Conservation (phyloP, 1,140 invertebrate genomes). For the Thereuonema tuberculata region DNA sequence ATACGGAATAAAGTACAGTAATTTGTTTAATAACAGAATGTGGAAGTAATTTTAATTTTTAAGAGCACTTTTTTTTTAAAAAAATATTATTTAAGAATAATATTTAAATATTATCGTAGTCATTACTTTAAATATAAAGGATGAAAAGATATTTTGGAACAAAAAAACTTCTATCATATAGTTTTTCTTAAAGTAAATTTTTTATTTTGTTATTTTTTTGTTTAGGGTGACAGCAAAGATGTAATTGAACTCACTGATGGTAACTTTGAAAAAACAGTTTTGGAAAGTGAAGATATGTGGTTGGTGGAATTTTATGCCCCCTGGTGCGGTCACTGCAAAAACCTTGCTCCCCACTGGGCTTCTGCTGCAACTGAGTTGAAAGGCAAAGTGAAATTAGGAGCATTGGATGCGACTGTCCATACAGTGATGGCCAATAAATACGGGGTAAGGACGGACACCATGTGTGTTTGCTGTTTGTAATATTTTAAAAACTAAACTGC, state of each 20-base stretch:
- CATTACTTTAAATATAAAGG: too few relatives aligned
- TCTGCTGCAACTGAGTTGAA: conserved; percentile 85
- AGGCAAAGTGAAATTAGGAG: conserved; percentile 85
- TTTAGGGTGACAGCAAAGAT: conserved; percentile 49
- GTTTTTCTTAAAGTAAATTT: too few relatives aligned
- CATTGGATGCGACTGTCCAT: conserved; percentile 90
- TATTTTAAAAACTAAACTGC: conserved; percentile 30
- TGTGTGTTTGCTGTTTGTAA: conserved; percentile 4
- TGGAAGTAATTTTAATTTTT: too few relatives aligned
- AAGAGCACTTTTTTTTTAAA: too few relatives aligned
- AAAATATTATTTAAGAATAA: too few relatives aligned
- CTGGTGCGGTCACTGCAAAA: conserved; percentile 94
- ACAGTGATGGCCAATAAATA: conserved; percentile 49
- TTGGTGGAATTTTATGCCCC: conserved; percentile 96
- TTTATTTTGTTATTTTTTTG: too few relatives aligned
- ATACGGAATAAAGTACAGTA: too few relatives aligned
- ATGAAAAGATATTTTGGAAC: too few relatives aligned
- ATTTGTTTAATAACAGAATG: too few relatives aligned
- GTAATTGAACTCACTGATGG: conserved; percentile 86
- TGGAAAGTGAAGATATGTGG: conserved; percentile 86
- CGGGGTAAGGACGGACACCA: conserved; percentile 32
- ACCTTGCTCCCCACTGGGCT: conserved; percentile 86
- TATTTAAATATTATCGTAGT: too few relatives aligned
- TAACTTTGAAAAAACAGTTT: conserved; percentile 82
- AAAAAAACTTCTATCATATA: too few relatives aligned